phyloP scores from a whole-genome alignment of 2,797 vertebrate species.

The Pyrrhura leucotis region DNA sequence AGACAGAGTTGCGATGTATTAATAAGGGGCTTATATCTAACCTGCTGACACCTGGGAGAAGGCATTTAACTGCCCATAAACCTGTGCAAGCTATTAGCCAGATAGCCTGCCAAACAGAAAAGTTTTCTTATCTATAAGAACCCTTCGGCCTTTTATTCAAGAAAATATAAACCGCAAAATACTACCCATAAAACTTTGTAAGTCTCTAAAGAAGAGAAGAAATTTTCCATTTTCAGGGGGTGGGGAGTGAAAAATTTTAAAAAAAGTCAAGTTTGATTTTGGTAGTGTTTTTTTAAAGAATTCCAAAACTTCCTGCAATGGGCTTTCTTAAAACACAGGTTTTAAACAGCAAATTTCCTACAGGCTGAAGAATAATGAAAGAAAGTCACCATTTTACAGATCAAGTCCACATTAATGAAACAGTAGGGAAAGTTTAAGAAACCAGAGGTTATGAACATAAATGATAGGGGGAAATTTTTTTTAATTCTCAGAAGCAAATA shows the following conservation, averaged over 20 bases:
- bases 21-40: neutral
- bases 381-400: neutral
- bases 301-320: neutral
- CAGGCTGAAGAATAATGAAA: neutral
- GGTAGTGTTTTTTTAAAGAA: neutral
- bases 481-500: neutral
- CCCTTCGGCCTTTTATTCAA: neutral
- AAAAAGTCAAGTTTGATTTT: neutral
- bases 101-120: neutral
- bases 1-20: neutral
- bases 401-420: neutral
- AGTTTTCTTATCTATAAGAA: neutral
- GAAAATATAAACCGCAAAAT: neutral
- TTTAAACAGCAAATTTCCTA: neutral
- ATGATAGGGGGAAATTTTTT: neutral
- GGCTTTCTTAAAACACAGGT: neutral
- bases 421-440: neutral
- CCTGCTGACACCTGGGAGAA: neutral
- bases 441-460: neutral
- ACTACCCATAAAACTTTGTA: neutral
- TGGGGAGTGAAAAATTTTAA: neutral
- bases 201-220: neutral
- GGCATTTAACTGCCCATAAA: neutral
- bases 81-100: neutral
- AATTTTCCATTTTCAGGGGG: neutral